Percentiles rank a stretch among this genome's conserved stretches.
Evolutionary conservation across 1,140 invertebrate genomes (phyloP).

Genomic region (Drosophila eugracilis): DNA sequence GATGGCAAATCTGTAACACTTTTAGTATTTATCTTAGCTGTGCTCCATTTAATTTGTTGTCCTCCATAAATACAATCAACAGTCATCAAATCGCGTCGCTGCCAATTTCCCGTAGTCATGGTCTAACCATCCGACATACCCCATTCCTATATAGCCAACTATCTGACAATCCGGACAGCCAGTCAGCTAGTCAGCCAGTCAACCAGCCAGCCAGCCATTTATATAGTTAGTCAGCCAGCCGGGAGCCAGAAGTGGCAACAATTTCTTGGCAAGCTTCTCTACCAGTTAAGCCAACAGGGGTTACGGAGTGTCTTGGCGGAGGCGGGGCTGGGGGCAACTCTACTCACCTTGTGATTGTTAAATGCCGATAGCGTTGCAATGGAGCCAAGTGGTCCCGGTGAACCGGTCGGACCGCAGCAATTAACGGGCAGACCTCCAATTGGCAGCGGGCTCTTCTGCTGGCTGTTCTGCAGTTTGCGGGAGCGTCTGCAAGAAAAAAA

Average conservation of each 20-base stretch:
- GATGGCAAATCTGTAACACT: conserved; percentile 22
- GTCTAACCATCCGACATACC: conserved; percentile 14
- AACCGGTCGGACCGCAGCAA: conserved; percentile 91
- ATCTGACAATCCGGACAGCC: conserved; percentile 7
- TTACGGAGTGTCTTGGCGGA: not conserved
- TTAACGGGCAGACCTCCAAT: conserved; percentile 90
- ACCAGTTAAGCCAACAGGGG: conserved; percentile 5
- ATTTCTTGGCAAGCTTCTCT: conserved; percentile 56
- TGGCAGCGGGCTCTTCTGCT: conserved; percentile 89
- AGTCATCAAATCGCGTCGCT: conserved; percentile 74
- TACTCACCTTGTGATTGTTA: conserved; percentile 89
- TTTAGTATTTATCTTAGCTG: conserved; percentile 13
- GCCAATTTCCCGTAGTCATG: conserved; percentile 56
- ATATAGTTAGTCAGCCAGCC: conserved; percentile 12
- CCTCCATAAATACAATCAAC: conserved; percentile 57
- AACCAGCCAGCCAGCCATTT: not conserved
- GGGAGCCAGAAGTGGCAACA: conserved; percentile 28
- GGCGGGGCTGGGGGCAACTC: not conserved
- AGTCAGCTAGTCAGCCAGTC: conserved; percentile 1
- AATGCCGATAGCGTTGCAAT: conserved; percentile 92
- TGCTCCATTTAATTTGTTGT: conserved; percentile 54
- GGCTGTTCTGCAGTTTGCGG: conserved; percentile 90
- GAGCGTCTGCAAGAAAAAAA: conserved; percentile 86
- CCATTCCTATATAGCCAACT: not conserved
- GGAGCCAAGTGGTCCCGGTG: conserved; percentile 92